Base-by-base conservation (phyloP, 2,113 vertebrate genomes). In the Platichthys flesus region DNA sequence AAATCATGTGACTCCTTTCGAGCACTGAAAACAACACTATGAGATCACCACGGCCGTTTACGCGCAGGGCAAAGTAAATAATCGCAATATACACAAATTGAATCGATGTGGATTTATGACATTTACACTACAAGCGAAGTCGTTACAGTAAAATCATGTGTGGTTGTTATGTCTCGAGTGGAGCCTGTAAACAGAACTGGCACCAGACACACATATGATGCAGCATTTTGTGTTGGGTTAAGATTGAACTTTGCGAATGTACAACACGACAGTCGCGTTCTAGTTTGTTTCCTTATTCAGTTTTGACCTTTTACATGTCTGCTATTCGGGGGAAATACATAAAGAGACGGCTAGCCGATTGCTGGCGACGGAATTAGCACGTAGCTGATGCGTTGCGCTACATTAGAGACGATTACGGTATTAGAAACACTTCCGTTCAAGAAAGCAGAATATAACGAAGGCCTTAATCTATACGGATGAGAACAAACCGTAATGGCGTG, bases 1-100 rank as follows among this genome's bases (percentile, higher is more conserved):
- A 70, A 76, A 75, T 88, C 84, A 81, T 54, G 80, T 78, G 81
- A 90, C 70, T 60, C 0, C 13, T 10, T 56, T 24, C 18, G 55
- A 67, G 40, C 23, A 21, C 1, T 40, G 24, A 52, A 24, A 70
- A 21, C 24, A 40, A 5, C 15, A 51, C 5, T 16, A 56, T 58
- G 49, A 66, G n/a, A 69, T 63, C 24, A 85, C 16, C 62, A 35
- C 28, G 51, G 9, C 5, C 6, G 9, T 37, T 51, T 35, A 66
- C 21, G 28, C 42, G 18, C 3, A 26, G 64, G 47, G 9, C 40
- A 12, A 2, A 14, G n/a, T n/a, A 4, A 12, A 13, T 3, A 62
- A 31, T 42, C 5, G 7, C 16, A 10, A 24, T 8, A 10, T 9
- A 24, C 16, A 26, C 20, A 51, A 67, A 52, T 3, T 9, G 0